Evolutionary conservation across 2,113 vertebrate genomes (phyloP).

Genomic region (Dromaius novaehollandiae): DNA sequence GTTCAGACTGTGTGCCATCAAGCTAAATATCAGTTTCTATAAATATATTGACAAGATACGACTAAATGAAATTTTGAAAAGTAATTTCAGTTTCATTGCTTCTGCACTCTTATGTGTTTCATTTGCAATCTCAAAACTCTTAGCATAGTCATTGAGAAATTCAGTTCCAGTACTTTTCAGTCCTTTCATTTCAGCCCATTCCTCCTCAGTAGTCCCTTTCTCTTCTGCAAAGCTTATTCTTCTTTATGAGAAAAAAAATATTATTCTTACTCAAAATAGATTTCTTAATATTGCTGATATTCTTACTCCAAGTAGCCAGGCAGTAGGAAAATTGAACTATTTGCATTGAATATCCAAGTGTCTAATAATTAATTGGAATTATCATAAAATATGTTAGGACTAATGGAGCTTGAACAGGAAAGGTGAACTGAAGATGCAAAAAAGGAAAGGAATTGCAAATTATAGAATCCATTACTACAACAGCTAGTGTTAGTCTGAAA

Average conservation of each 20-base stretch:
- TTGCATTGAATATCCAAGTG: background rate
- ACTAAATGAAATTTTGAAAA: background rate
- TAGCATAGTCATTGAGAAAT: background rate
- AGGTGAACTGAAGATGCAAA: background rate
- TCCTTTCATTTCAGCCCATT: background rate
- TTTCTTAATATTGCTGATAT: background rate
- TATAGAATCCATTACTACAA: background rate
- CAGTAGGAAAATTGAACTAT: background rate
- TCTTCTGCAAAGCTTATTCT: background rate
- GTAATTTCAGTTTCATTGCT: background rate
- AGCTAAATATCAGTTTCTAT: background rate
- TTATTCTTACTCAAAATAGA: background rate
- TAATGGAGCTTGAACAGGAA: conserved; percentile 18
- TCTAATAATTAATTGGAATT: conserved; percentile 34
- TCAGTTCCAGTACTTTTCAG: background rate
- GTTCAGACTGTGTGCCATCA: background rate
- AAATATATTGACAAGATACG: background rate
- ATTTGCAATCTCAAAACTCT: background rate
- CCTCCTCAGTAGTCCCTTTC: background rate
- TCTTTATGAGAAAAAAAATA: background rate
- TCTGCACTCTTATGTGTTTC: background rate
- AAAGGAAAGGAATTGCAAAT: background rate
- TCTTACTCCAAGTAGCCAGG: background rate
- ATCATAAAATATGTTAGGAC: background rate
- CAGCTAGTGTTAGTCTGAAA: background rate